phyloP scores from a whole-genome alignment of 2,888 invertebrate genomes.

The Tryphoninae sp. region DNA sequence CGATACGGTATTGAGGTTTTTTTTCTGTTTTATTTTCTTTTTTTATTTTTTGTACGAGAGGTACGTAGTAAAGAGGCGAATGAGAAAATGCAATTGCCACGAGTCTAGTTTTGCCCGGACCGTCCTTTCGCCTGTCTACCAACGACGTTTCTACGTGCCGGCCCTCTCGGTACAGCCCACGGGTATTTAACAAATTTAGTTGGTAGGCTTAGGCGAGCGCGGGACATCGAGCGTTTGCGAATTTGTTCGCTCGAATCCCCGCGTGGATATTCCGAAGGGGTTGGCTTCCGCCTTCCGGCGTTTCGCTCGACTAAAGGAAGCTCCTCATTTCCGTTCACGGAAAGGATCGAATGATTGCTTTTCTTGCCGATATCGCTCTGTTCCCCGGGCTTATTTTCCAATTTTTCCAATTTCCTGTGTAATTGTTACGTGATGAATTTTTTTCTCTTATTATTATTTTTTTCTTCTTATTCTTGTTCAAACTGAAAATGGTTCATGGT shows the following conservation, averaged over 20 bases:
- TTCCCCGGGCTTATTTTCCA: not conserved
- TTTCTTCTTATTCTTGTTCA: too few species aligned
- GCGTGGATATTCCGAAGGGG: constrained; percentile 47
- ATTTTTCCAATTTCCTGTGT: not conserved
- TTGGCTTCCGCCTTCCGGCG: constrained; percentile 51
- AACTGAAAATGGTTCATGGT: too few species aligned
- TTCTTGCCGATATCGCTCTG: constrained; percentile 20
- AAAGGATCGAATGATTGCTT: constrained; percentile 3
- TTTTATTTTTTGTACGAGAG: not conserved
- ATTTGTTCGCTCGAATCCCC: constrained; percentile 51
- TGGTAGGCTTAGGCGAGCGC: constrained; percentile 1
- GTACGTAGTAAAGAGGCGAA: not conserved
- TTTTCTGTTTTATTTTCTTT: not conserved
- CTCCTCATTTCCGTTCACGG: constrained; percentile 54
- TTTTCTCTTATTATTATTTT: too few species aligned
- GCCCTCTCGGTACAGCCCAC: constrained; percentile 2
- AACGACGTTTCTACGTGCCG: not conserved
- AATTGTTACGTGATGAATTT: not conserved
- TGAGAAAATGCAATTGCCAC: not conserved
- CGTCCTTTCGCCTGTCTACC: not conserved
- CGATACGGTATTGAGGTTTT: not conserved
- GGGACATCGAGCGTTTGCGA: constrained; percentile 1
- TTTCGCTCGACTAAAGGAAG: constrained; percentile 48
- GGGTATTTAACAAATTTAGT: constrained; percentile 46
- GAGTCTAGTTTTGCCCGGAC: not conserved